These are phyloP conservation scores for Eretmocerus hayati DNA, from an alignment of 2,888 invertebrate species.

Conservation along the genomic window DNA sequence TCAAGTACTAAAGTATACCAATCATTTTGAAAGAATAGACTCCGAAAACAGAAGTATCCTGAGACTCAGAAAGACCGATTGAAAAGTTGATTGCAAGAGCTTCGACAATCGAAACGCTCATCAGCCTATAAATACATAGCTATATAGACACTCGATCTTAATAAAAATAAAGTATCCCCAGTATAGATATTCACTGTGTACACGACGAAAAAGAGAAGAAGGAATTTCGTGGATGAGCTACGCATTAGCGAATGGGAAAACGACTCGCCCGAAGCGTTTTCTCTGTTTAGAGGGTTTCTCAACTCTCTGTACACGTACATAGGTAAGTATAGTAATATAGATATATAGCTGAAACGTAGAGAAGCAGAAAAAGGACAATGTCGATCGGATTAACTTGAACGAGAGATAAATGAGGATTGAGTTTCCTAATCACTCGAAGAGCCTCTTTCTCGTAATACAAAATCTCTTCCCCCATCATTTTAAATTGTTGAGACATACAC, in stretches of 20 bases:
- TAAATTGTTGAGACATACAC: too few species aligned
- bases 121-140: too few species aligned
- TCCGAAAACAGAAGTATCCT: too few species aligned
- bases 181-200: background rate
- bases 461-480: too few species aligned
- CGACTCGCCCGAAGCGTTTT: too few species aligned
- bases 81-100: too few species aligned
- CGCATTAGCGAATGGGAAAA: slow-evolving; percentile 44
- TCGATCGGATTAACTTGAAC: slow-evolving; percentile 11
- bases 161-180: slow-evolving; percentile 43
- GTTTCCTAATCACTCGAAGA: slow-evolving; percentile 17
- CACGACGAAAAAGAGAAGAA: slow-evolving; percentile 2
- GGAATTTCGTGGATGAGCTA: slow-evolving; percentile 24
- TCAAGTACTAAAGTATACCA: too few species aligned
- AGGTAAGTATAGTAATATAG: background rate
- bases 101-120: too few species aligned
- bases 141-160: too few species aligned
- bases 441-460: background rate
- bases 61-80: too few species aligned
- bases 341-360: background rate
- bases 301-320: slow-evolving; percentile 3
- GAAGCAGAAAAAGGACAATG: slow-evolving; percentile 6
- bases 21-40: too few species aligned
- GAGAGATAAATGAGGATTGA: slow-evolving; percentile 12
- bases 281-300: too few species aligned